Evolutionary conservation across 2,888 invertebrate genomes (phyloP).

Genomic region (Ceratothoa steindachneri): DNA sequence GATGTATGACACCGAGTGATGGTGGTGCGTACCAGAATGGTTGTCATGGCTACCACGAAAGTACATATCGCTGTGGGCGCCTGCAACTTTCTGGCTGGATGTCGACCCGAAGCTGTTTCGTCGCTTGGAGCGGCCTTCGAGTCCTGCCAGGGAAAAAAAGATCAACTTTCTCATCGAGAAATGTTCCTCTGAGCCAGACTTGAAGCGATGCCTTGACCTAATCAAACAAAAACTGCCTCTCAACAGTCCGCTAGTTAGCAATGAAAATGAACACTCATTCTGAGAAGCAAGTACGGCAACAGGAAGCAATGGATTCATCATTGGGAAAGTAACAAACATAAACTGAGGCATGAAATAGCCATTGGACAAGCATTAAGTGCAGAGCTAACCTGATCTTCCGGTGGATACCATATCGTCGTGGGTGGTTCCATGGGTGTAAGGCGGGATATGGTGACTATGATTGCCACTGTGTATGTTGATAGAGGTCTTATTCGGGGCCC

Average conservation of each 20-base stretch:
- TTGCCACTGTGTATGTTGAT: neutral
- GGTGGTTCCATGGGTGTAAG: neutral
- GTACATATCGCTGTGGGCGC: neutral
- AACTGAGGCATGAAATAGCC: no score
- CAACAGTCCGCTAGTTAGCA: no score
- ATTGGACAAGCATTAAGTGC: no score
- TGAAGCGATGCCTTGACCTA: no score
- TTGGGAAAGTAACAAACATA: no score
- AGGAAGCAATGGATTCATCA: no score
- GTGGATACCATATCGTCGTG: constrained; percentile 8
- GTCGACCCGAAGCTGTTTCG: neutral
- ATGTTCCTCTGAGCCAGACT: no score
- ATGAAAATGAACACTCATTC: no score
- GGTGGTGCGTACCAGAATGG: neutral
- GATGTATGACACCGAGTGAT: neutral
- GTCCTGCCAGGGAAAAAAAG: neutral
- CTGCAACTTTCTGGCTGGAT: neutral
- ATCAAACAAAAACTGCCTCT: no score
- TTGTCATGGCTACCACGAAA: neutral
- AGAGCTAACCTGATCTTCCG: no score
- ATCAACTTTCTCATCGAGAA: no score
- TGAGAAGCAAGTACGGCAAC: no score
- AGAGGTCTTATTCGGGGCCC: neutral
- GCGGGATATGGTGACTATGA: neutral
- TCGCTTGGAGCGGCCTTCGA: neutral